These are phyloP conservation scores for Sciurus carolinensis DNA, from an alignment of 2,797 vertebrate species.

Conservation along the genomic window DNA sequence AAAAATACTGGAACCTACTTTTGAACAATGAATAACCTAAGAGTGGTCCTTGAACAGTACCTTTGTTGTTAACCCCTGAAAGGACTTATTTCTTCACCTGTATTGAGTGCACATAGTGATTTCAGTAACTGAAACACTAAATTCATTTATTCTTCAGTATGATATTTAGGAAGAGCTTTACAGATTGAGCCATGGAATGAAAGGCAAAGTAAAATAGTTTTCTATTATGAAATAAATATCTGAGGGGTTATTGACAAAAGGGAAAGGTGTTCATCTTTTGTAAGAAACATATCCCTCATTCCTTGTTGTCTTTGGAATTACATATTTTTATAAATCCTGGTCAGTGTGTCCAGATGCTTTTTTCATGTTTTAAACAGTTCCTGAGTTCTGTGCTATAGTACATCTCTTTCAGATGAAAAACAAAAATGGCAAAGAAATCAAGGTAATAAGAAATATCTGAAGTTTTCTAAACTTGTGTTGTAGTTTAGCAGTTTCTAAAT, in stretches of 20 bases:
- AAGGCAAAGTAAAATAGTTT: not conserved
- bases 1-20: not conserved
- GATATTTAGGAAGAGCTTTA: not conserved
- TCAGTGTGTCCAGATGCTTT: not conserved
- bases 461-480: not conserved
- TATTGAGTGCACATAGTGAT: not conserved
- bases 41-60: not conserved
- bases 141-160: not conserved
- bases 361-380: not conserved
- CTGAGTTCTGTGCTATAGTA: not conserved
- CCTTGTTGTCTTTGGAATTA: not conserved
- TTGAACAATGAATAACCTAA: not conserved
- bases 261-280: not conserved
- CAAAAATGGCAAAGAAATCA: not conserved
- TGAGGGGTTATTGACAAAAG: not conserved
- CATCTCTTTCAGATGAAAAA: conserved; percentile 1
- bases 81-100: not conserved
- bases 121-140: not conserved
- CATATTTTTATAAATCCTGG: not conserved
- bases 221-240: not conserved
- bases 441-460: not conserved
- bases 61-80: not conserved
- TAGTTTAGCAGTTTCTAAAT: conserved; percentile 40
- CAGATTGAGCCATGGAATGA: not conserved
- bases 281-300: not conserved